Evolutionary conservation across 2,888 invertebrate species (phyloP), one percentile per base, ranked within the genome.

Genomic region (Cryptops parisi): DNA sequence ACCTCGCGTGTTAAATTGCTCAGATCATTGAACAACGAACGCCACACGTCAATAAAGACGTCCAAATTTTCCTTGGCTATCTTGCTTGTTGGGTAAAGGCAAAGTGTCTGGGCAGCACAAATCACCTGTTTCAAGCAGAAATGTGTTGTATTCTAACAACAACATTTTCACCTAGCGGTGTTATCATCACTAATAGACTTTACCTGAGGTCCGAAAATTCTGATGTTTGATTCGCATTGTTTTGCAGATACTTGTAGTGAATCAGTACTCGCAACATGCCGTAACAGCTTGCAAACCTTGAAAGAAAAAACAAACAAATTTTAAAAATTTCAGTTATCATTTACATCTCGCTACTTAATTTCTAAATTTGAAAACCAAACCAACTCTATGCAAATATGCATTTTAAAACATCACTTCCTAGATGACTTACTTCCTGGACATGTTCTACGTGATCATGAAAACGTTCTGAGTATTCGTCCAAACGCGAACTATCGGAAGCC

Each of bases 381-480:
- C n/a, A n/a, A n/a, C n/a, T n/a, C n/a, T n/a, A n/a, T n/a, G n/a
- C n/a, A n/a, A n/a, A n/a, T n/a, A n/a, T n/a, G n/a, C n/a, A n/a
- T n/a, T n/a, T n/a, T 9, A 48, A 4, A 25, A 17, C 22, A 38
- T 27, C 21, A 6, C 12, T 43, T n/a, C 23, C 27, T 22, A 45
- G 15, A 12, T 24, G 43, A 56, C 67, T 64, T 63, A 93, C 94
- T 79, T 98, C 97, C 70, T 96, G 84, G 67, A 97, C 85, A 72
- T 97, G 97, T 73, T 97, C 97, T 68, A 94, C 85, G 72, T 93
- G 91, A 72, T 97, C 96, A 68, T 89, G 85, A 70, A 97, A 96
- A 71, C 85, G 84, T 73, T 90, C 88, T 64, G 90, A 84, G 70
- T 85, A 84, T 70, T 87, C 90, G 70, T 93, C 89, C 64, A 97